Evolutionary conservation across 2,113 vertebrate species (phyloP).

Genomic region (Cyanocitta stelleri): DNA sequence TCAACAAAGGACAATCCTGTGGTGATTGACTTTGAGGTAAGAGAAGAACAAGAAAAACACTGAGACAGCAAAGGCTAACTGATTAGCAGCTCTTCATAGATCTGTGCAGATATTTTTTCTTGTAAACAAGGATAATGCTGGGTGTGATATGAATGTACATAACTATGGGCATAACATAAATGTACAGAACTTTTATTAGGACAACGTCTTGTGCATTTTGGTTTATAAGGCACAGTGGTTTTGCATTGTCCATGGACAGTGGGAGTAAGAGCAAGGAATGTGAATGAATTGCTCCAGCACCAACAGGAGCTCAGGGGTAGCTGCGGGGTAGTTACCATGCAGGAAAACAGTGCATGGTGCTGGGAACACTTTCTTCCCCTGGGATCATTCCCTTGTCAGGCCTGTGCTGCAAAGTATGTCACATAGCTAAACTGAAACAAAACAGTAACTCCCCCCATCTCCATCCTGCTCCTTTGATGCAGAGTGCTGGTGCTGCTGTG

Average conservation of each 20-base stretch:
- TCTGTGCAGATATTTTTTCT: neutral
- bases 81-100: neutral
- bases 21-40: slow-evolving; percentile 84
- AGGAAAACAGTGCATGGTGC: neutral
- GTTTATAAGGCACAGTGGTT: neutral
- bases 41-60: neutral
- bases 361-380: neutral
- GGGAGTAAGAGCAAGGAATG: neutral
- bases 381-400: neutral
- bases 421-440: neutral
- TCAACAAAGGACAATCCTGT: slow-evolving; percentile 85
- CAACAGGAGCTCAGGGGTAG: neutral
- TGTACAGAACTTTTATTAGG: neutral
- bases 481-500: rapidly evolving
- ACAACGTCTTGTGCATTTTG: neutral
- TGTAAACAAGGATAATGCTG: neutral
- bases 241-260: neutral
- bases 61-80: neutral
- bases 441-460: neutral
- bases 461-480: neutral
- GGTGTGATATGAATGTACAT: neutral
- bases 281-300: rapidly evolving
- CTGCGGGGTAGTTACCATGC: neutral
- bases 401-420: neutral
- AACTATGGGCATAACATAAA: neutral